phyloP scores from a whole-genome alignment of 2,888 invertebrate species.

The Nysson spinosus region DNA sequence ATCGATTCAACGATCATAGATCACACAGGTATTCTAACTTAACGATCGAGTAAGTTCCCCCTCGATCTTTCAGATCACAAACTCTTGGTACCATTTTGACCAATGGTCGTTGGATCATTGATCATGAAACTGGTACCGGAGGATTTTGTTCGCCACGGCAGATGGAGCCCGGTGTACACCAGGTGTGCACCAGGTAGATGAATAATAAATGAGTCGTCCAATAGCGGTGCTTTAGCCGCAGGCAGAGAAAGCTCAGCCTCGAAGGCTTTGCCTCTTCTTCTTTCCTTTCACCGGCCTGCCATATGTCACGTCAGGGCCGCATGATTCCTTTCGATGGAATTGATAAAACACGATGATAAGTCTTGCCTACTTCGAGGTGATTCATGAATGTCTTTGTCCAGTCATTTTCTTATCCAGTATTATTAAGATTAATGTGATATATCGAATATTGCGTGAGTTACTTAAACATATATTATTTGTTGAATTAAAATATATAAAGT shows the following conservation, averaged over 20 bases:
- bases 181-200: too few species aligned
- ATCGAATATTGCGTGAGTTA: too few species aligned
- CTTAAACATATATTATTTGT: too few species aligned
- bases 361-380: constrained; percentile 14
- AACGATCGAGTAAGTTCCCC: constrained; percentile 1
- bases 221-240: constrained; percentile 53
- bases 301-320: constrained; percentile 63
- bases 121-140: not conserved
- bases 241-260: constrained; percentile 69
- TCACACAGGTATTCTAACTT: too few species aligned
- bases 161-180: constrained; percentile 43
- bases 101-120: constrained; percentile 13
- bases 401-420: too few species aligned
- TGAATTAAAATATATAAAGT: too few species aligned
- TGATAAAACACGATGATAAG: constrained; percentile 23
- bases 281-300: constrained; percentile 61
- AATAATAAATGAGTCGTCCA: not conserved
- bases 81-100: too few species aligned
- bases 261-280: constrained; percentile 57
- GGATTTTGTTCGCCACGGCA: constrained; percentile 13
- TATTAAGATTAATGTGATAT: too few species aligned
- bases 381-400: too few species aligned
- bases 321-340: constrained; percentile 29
- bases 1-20: too few species aligned
- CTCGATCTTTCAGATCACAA: too few species aligned